These are phyloP conservation scores for Celastrina argiolus DNA, from an alignment of 2,888 invertebrate species.

Conservation along the genomic window DNA sequence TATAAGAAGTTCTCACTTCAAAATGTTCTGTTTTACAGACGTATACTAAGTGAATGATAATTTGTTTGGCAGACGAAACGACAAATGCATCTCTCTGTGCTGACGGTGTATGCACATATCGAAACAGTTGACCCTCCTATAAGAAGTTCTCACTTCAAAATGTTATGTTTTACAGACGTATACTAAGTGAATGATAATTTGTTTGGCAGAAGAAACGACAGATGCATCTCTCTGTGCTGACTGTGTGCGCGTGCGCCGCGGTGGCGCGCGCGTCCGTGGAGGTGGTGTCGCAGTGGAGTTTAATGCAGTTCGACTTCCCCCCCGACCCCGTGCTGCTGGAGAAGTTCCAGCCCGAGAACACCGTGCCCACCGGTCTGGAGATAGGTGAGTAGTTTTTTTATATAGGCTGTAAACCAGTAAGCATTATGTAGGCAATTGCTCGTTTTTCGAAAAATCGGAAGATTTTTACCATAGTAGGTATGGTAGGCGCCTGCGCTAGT, in stretches of 20 bases:
- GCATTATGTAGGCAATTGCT: too few species aligned
- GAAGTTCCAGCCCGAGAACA: constrained; percentile 83
- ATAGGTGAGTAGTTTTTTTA: constrained; percentile 44
- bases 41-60: not conserved
- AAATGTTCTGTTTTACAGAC: not conserved
- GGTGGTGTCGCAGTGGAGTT: constrained; percentile 83
- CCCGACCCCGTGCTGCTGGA: constrained; percentile 77
- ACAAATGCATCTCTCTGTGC: not conserved
- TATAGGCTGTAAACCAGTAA: not conserved
- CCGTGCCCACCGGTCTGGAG: constrained; percentile 87
- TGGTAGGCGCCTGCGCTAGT: too few species aligned
- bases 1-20: not conserved
- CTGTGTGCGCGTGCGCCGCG: constrained; percentile 51
- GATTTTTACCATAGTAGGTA: too few species aligned
- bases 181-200: not conserved
- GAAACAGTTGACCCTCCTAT: too few species aligned
- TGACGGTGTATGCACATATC: constrained; percentile 44
- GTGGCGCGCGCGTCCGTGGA: constrained; percentile 72
- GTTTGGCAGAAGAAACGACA: not conserved
- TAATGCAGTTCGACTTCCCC: constrained; percentile 82
- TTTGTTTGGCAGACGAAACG: not conserved
- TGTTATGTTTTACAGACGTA: not conserved
- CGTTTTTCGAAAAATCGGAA: too few species aligned
- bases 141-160: not conserved
- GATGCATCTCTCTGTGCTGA: not conserved